Conservation (phyloP, 2,113 vertebrate species). For the Gasterosteus nipponicus region DNA sequence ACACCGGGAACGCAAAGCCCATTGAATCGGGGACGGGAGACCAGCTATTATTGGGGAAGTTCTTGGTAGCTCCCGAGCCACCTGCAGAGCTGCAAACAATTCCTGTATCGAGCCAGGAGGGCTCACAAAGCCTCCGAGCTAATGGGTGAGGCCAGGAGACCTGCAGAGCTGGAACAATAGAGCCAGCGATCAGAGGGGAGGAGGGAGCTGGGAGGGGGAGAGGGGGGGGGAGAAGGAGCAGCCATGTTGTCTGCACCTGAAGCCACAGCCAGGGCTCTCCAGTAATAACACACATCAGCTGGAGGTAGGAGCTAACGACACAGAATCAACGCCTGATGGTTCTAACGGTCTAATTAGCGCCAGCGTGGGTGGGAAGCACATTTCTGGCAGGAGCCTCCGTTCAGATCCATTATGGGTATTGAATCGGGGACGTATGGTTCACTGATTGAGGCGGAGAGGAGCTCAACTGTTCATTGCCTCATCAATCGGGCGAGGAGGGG, state of each 20-base stretch:
- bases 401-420: conserved; percentile 72
- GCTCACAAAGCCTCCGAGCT: conserved; percentile 76
- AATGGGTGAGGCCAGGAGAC: conserved; percentile 78
- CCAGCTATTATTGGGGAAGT: too few relatives aligned
- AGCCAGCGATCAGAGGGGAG: conserved; percentile 67
- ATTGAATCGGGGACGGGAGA: too few relatives aligned
- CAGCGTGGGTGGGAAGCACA: conserved; percentile 70
- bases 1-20: too few relatives aligned
- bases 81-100: too few relatives aligned
- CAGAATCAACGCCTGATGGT: conserved; percentile 62
- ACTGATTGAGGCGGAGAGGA: conserved; percentile 53
- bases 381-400: conserved; percentile 66
- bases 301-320: too few relatives aligned
- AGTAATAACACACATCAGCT: conserved; percentile 78
- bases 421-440: conserved; percentile 64
- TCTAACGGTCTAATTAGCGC: conserved; percentile 74
- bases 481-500: conserved; percentile 47
- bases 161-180: conserved; percentile 77
- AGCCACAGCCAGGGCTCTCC: conserved; percentile 55
- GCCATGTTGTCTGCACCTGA: conserved; percentile 72
- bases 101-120: too few relatives aligned
- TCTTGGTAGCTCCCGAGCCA: too few relatives aligned
- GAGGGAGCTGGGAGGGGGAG: conserved; percentile 35
- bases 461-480: conserved; percentile 43
- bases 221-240: conserved; percentile 20